These are phyloP conservation scores for Lapara coniferarum DNA, from an alignment of 2,888 invertebrate genomes.

Conservation along the genomic window DNA sequence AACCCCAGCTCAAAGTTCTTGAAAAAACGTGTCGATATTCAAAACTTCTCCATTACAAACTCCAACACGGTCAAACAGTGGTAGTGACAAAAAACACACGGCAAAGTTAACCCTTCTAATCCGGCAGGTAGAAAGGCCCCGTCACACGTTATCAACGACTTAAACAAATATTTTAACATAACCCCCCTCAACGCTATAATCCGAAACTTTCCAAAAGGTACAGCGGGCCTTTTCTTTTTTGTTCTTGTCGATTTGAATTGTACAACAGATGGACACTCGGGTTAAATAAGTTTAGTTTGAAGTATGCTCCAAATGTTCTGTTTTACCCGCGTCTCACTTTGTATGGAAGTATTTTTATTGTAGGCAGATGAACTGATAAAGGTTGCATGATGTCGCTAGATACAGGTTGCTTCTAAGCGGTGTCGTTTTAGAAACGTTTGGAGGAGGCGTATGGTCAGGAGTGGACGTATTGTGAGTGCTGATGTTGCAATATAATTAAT, in stretches of 20 bases:
- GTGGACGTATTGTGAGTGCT: too few relatives aligned
- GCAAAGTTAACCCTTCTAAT: conserved; percentile 39
- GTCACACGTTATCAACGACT: conserved; percentile 48
- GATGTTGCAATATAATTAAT: too few relatives aligned
- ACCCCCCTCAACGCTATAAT: conserved; percentile 25
- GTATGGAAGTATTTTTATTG: too few relatives aligned
- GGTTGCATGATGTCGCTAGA: too few relatives aligned
- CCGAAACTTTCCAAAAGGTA: conserved; percentile 18
- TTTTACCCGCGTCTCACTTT: too few relatives aligned
- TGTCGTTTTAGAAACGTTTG: too few relatives aligned
- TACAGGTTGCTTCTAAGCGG: too few relatives aligned
- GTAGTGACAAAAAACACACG: conserved; percentile 29
- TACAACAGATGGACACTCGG: not conserved
- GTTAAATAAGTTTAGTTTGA: not conserved
- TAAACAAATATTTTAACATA: conserved; percentile 49
- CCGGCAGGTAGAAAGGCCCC: conserved; percentile 45
- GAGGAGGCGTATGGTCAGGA: too few relatives aligned
- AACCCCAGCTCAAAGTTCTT: not conserved
- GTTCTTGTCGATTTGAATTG: conserved; percentile 8
- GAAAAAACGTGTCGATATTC: not conserved
- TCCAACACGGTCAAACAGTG: conserved; percentile 20
- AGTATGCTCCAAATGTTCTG: too few relatives aligned
- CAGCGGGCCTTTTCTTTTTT: conserved; percentile 10
- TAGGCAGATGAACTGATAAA: too few relatives aligned
- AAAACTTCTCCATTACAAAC: conserved; percentile 21